Base-by-base conservation (phyloP, 1,140 invertebrate species). In the Drosophila pseudoananassae region DNA sequence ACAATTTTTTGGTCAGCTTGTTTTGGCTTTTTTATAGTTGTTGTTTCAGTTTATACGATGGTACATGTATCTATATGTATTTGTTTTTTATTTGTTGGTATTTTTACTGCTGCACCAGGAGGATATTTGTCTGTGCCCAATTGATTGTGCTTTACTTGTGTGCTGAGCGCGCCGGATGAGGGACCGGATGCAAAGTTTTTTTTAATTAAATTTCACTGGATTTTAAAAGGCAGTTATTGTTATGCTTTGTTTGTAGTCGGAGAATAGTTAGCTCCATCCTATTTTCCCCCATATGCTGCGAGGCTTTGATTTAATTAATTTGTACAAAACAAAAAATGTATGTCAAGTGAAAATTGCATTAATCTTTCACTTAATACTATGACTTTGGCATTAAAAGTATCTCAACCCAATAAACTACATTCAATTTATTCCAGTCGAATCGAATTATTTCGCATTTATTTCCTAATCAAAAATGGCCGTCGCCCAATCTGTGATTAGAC, bases 51-150 rank as follows among this genome's bases (percentile, higher is more conserved):
- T 63, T 79, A 40, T 61, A 51, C 25, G 17, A 51, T 15, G 17
- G 38, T 36, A 20, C 7, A 40, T 43, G 38, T 61, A 31, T 61
- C 29, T 74, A 51, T 79, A 53, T 56, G 49, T 45, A 56, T 57
- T 31, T 68, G 40, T 51, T 58, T 53, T 51, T 25, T 55, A 10
- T 53, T 61, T 33, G 57, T 43, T 36, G 57, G 40, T 10, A 17
- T 60, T 70, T 38, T 47, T 66, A 55, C 36, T 68, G 65, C 58
- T 64, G 56, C 60, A 76, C 47, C 29, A 45, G 61, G 72, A 46
- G 66, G 61, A 84, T 84, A 79, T 85, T 79, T 84, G 81, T 80
- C 81, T 80, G 80, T 73, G 76, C 80, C 66, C 80, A 85, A 84
- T 84, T 84, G 80, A 84, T 85, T 84, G 80, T 76, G 72, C 61